A percentile compares a stretch with the other conserved stretches of the same genome.
Conservation (phyloP, 2,113 vertebrate species). For the Xyliphius kryptos region DNA sequence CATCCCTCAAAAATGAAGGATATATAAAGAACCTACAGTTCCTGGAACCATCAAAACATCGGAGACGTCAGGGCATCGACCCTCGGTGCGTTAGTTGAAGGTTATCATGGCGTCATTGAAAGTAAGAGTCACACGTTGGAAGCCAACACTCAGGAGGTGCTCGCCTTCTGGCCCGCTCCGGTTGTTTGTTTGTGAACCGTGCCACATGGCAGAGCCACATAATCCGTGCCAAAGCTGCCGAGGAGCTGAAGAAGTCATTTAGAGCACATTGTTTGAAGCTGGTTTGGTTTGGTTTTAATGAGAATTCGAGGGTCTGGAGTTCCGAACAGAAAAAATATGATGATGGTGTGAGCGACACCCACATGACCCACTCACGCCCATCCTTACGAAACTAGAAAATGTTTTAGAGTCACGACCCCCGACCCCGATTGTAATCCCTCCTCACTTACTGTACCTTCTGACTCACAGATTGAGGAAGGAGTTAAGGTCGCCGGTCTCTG, state of each 20-base stretch:
- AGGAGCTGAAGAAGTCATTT: background rate
- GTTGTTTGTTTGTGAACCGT: conserved; percentile 22
- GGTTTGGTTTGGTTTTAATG: background rate
- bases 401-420: conserved; percentile 54
- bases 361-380: conserved; percentile 56
- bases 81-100: conserved; percentile 8
- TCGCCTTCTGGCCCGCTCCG: conserved; percentile 22
- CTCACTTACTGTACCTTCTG: conserved; percentile 43
- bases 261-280: background rate
- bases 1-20: background rate
- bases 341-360: conserved; percentile 59
- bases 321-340: conserved; percentile 46
- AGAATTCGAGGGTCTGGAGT: conserved; percentile 11
- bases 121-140: background rate
- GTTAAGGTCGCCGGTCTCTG: too few relatives aligned
- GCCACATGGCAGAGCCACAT: conserved; percentile 1
- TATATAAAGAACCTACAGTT: conserved; percentile 11
- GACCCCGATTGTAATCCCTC: conserved; percentile 54
- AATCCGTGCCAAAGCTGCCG: background rate
- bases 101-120: conserved; percentile 7
- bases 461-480: background rate
- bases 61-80: conserved; percentile 16
- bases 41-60: conserved; percentile 9
- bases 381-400: conserved; percentile 65
- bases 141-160: conserved; percentile 11